Evolutionary conservation across 2,113 vertebrate genomes (phyloP).

Genomic region (Pelecanus crispus): DNA sequence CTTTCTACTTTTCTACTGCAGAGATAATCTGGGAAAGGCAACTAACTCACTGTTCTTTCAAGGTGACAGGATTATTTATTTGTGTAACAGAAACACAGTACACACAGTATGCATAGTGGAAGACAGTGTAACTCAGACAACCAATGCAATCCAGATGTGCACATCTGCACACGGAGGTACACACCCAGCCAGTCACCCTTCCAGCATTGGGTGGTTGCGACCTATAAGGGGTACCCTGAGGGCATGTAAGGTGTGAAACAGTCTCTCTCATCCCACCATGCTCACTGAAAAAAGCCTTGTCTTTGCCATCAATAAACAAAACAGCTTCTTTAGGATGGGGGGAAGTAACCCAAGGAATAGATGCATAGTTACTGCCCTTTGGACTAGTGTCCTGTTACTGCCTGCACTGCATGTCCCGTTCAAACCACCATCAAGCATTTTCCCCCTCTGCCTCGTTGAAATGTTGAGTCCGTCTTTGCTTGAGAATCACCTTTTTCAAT

Average conservation of each 20-base stretch:
- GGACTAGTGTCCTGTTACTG: neutral
- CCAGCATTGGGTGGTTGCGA: neutral
- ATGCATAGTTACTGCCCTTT: neutral
- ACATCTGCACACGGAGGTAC: neutral
- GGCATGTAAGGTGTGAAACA: neutral
- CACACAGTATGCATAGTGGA: neutral
- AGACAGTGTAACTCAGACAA: neutral
- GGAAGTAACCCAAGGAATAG: neutral
- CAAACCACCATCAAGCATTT: neutral
- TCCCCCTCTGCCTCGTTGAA: neutral
- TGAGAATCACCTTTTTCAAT: neutral
- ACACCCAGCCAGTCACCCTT: accelerated
- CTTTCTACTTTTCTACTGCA: neutral
- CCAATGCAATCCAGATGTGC: neutral
- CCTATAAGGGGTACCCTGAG: neutral
- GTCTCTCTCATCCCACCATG: accelerated
- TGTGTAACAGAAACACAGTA: neutral
- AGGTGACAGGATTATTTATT: neutral
- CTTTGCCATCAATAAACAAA: neutral
- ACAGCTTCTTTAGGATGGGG: neutral
- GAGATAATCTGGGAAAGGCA: neutral
- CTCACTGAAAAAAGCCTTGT: neutral
- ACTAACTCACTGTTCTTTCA: neutral
- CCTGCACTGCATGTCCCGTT: neutral
- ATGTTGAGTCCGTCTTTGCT: neutral